A percentile compares a stretch with the other conserved stretches of the same genome.
Evolutionary conservation across 2,113 vertebrate species (phyloP).

Genomic region (Labeo rohita): DNA sequence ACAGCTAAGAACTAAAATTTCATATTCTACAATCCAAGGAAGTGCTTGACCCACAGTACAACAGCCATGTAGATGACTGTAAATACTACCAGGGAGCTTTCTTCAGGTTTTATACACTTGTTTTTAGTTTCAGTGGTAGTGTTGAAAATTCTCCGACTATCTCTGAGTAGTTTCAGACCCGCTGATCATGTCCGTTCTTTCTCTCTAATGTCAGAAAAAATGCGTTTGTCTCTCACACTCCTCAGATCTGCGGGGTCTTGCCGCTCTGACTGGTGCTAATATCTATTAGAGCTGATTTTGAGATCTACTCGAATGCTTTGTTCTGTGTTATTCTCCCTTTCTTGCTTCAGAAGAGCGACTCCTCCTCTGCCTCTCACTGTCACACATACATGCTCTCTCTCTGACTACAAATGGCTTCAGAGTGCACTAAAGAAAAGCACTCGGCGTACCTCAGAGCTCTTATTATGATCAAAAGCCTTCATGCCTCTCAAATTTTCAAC

Average conservation of each 20-base stretch:
- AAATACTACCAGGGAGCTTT: neutral
- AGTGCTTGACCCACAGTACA: neutral
- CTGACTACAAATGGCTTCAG: conserved; percentile 29
- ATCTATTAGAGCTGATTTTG: conserved; percentile 25
- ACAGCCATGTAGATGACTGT: neutral
- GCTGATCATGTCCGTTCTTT: neutral
- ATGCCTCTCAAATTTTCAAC: conserved; percentile 3
- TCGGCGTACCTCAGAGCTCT: conserved; percentile 29
- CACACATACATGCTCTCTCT: conserved; percentile 3
- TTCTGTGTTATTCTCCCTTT: conserved; percentile 11
- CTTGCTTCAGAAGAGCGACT: neutral
- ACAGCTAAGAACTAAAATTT: neutral
- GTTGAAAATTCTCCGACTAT: neutral
- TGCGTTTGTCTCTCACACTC: neutral
- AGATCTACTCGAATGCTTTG: conserved; percentile 13
- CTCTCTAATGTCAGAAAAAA: conserved; percentile 8
- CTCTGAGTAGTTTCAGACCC: neutral
- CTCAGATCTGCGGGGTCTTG: neutral
- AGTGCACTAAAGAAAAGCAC: conserved; percentile 38
- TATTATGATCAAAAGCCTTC: conserved; percentile 45
- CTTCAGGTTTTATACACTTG: neutral
- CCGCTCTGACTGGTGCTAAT: neutral
- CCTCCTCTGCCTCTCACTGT: conserved; percentile 10
- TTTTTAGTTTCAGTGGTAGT: neutral
- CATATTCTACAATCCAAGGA: no score